phyloP scores from a whole-genome alignment of 2,797 vertebrate species.

The Delichon dasypus region DNA sequence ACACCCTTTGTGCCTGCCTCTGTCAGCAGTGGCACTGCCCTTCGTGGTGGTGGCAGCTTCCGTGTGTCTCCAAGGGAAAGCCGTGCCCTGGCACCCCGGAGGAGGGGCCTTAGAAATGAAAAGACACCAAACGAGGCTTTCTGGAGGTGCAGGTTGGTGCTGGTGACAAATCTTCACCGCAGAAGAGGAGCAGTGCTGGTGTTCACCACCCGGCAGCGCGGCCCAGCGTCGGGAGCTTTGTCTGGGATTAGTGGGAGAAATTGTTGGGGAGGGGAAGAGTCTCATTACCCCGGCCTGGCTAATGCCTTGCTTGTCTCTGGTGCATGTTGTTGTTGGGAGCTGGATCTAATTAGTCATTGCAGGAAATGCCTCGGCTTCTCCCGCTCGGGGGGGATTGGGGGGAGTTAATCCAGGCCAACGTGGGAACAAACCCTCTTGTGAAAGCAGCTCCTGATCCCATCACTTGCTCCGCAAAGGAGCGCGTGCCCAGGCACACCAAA shows the following conservation, averaged over 20 bases:
- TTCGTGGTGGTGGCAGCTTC: background rate
- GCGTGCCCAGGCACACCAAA: background rate
- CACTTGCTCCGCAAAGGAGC: background rate
- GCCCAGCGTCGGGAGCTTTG: background rate
- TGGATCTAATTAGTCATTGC: constrained; percentile 1
- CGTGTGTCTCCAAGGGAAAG: background rate
- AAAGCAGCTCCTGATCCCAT: background rate
- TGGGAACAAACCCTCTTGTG: background rate
- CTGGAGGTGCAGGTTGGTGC: background rate
- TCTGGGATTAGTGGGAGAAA: constrained; percentile 13
- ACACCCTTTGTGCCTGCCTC: background rate
- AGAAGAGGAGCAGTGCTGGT: background rate
- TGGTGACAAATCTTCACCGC: background rate
- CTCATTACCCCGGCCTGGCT: background rate
- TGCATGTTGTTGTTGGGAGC: background rate
- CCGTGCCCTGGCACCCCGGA: background rate
- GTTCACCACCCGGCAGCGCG: background rate
- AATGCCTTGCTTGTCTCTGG: background rate
- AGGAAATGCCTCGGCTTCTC: background rate
- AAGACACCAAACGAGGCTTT: background rate
- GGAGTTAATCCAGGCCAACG: background rate
- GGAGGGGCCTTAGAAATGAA: background rate
- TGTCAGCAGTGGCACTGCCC: background rate
- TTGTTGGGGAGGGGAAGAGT: background rate
- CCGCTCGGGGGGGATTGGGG: background rate